Evolutionary conservation across 2,888 invertebrate species (phyloP).

Genomic region (Alloplasta piceator): DNA sequence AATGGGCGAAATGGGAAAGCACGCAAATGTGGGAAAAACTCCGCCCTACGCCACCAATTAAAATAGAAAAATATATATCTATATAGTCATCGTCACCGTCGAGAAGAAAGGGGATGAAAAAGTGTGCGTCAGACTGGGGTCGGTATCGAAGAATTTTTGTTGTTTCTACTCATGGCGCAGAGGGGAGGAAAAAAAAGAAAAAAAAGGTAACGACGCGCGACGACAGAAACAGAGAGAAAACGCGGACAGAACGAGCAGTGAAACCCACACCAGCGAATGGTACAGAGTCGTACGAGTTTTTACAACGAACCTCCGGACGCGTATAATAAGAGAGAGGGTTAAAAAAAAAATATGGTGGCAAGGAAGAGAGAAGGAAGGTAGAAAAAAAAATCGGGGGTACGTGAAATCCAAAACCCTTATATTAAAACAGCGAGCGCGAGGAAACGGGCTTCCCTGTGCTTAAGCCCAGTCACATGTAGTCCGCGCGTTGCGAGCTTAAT

Average conservation of each 20-base stretch:
- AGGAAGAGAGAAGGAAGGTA: slow-evolving; percentile 37
- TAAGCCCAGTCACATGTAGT: slow-evolving; percentile 69
- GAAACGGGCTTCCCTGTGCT: slow-evolving; percentile 21
- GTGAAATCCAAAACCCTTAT: slow-evolving; percentile 80
- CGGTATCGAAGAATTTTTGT: too few species aligned
- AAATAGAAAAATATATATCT: too few species aligned
- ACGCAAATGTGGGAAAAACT: too few species aligned
- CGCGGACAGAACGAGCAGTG: slow-evolving; percentile 26
- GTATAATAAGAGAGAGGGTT: slow-evolving; percentile 54
- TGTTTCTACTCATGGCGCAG: too few species aligned
- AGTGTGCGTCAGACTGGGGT: too few species aligned
- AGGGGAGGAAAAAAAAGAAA: slow-evolving; percentile 61
- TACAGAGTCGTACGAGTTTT: not conserved
- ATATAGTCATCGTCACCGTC: too few species aligned
- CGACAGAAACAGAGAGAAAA: slow-evolving; percentile 48
- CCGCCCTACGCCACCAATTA: too few species aligned
- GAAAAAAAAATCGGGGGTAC: slow-evolving; percentile 52
- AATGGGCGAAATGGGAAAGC: too few species aligned
- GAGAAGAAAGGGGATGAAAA: too few species aligned
- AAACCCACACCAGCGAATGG: slow-evolving; percentile 37
- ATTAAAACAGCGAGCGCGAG: slow-evolving; percentile 71
- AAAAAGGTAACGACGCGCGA: slow-evolving; percentile 40
- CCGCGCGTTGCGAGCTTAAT: slow-evolving; percentile 74
- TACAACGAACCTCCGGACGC: slow-evolving; percentile 32
- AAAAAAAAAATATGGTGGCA: slow-evolving; percentile 51